These are phyloP conservation scores for Vanessa atalanta DNA, from an alignment of 1,140 invertebrate genomes.

Conservation along the genomic window DNA sequence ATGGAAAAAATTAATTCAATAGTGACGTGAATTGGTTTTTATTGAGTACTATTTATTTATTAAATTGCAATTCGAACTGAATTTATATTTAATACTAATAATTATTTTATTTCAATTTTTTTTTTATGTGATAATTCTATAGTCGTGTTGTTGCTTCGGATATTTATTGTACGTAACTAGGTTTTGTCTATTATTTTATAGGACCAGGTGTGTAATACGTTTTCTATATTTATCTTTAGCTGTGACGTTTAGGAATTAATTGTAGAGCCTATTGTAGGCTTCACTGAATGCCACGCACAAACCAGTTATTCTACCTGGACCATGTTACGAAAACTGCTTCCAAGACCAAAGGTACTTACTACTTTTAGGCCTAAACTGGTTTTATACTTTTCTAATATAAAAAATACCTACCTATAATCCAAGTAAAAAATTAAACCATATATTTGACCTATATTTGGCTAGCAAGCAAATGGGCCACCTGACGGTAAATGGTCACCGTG, in stretches of 20 bases:
- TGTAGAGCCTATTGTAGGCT: too few relatives aligned
- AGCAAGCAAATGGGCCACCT: too few relatives aligned
- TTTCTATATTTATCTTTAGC: neutral
- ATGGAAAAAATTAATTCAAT: slow-evolving; percentile 8
- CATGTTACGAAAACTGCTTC: too few relatives aligned
- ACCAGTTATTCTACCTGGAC: too few relatives aligned
- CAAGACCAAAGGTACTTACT: too few relatives aligned
- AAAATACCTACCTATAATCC: too few relatives aligned
- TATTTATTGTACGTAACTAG: neutral
- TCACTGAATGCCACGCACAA: too few relatives aligned
- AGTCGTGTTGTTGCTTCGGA: neutral
- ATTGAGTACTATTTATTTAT: slow-evolving; percentile 2
- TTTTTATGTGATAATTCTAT: neutral
- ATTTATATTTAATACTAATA: neutral
- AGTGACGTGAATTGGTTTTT: neutral
- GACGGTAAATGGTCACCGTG: too few relatives aligned
- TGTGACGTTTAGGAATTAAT: neutral
- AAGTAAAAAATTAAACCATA: too few relatives aligned
- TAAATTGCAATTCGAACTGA: neutral
- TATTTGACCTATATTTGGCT: too few relatives aligned
- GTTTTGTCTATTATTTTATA: neutral
- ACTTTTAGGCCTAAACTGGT: too few relatives aligned
- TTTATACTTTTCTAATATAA: too few relatives aligned
- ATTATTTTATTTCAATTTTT: neutral
- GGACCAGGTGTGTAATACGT: neutral